Evolutionary conservation across 2,797 vertebrate species (phyloP).

Genomic region (Heterohyrax brucei): DNA sequence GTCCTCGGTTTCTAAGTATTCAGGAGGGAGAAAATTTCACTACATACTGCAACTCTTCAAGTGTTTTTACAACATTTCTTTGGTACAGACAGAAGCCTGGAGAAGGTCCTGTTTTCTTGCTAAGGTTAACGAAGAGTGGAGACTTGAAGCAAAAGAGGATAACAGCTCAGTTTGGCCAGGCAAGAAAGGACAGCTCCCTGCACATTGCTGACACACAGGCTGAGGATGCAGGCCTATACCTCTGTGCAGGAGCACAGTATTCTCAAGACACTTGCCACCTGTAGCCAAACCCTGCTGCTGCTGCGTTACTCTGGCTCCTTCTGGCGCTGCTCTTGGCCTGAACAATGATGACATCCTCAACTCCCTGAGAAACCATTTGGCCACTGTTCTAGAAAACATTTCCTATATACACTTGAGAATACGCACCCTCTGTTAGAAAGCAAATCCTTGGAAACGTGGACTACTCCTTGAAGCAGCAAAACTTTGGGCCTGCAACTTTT

Average conservation of each 20-base stretch:
- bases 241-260: conserved; percentile 67
- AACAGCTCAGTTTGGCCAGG: no score
- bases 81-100: conserved; percentile 74
- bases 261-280: background rate
- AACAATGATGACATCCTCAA: background rate
- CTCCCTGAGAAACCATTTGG: background rate
- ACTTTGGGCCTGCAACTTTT: background rate
- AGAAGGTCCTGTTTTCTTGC: conserved; percentile 42
- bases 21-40: conserved; percentile 59
- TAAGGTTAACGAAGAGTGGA: background rate
- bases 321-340: background rate
- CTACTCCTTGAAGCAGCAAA: background rate
- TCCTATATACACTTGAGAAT: background rate
- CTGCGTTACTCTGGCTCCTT: background rate
- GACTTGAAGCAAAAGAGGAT: background rate
- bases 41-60: conserved; percentile 24
- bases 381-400: background rate
- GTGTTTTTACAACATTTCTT: background rate
- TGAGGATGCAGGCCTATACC: conserved; percentile 54
- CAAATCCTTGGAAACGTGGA: background rate
- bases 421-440: background rate
- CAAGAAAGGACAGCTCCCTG: conserved; percentile 69
- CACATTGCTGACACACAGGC: background rate
- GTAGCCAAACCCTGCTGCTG: background rate
- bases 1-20: background rate